Evolutionary conservation across 2,797 vertebrate species (phyloP).

Genomic region (Clangula hyemalis): DNA sequence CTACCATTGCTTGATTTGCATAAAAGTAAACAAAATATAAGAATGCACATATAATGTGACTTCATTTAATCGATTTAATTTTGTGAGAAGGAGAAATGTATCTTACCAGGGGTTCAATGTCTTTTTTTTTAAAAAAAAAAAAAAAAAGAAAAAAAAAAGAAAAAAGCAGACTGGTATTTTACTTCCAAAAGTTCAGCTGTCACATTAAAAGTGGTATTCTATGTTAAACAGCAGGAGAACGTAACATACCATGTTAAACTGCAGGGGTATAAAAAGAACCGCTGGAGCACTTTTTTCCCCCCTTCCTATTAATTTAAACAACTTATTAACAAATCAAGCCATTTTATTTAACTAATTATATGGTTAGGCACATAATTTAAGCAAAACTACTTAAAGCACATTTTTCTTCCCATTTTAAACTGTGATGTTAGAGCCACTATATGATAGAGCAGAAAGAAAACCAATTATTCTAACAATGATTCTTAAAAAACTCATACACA

Average conservation of each 20-base stretch:
- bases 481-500: background rate
- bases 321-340: constrained; percentile 57
- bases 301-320: constrained; percentile 35
- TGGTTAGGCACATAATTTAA: background rate
- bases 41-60: background rate
- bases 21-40: constrained; percentile 27
- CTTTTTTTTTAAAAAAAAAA: background rate
- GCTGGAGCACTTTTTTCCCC: background rate
- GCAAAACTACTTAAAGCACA: constrained; percentile 43
- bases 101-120: background rate
- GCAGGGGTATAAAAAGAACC: background rate
- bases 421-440: background rate
- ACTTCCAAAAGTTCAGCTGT: background rate
- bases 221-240: background rate
- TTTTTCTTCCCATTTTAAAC: constrained; percentile 49
- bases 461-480: constrained; percentile 1
- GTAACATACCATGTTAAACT: background rate
- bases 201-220: background rate
- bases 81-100: background rate
- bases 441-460: background rate
- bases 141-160: too few relatives aligned
- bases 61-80: background rate
- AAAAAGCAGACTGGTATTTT: background rate
- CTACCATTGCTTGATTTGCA: constrained; percentile 48
- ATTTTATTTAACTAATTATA: constrained; percentile 2